Evolutionary conservation across 2,113 vertebrate genomes (phyloP).

Genomic region (Pluvianellus socialis): DNA sequence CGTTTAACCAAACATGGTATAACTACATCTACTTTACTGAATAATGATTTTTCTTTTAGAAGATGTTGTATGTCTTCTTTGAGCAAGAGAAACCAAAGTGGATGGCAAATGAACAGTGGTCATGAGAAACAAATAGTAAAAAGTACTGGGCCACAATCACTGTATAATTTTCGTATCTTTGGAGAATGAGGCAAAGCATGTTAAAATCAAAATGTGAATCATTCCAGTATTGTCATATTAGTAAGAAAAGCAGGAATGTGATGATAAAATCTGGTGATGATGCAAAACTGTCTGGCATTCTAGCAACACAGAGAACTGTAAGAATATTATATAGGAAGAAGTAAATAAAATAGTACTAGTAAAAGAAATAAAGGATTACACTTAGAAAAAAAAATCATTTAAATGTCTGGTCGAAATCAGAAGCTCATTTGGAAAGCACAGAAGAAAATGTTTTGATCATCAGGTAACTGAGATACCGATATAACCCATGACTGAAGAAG

Average conservation of each 20-base stretch:
- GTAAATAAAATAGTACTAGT: neutral
- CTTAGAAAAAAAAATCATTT: neutral
- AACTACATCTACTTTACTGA: neutral
- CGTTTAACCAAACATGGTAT: neutral
- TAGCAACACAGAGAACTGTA: neutral
- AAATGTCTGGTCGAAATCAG: neutral
- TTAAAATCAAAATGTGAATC: neutral
- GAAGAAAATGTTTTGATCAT: neutral
- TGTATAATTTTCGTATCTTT: neutral
- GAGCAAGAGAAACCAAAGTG: neutral
- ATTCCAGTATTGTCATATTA: neutral
- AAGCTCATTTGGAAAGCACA: neutral
- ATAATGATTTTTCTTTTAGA: neutral
- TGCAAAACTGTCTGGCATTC: neutral
- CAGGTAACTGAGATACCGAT: neutral
- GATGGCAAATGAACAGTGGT: neutral
- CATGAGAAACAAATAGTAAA: neutral
- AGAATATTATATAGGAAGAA: neutral
- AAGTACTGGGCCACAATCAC: neutral
- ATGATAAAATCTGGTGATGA: neutral
- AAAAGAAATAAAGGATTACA: neutral
- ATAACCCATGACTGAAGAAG: neutral
- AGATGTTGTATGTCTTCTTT: neutral
- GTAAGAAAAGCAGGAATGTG: neutral
- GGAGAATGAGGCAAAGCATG: neutral